Evolutionary conservation across 2,888 invertebrate species (phyloP), one percentile per base, ranked within the genome.

Genomic region (Blastobasis lacticolella): DNA sequence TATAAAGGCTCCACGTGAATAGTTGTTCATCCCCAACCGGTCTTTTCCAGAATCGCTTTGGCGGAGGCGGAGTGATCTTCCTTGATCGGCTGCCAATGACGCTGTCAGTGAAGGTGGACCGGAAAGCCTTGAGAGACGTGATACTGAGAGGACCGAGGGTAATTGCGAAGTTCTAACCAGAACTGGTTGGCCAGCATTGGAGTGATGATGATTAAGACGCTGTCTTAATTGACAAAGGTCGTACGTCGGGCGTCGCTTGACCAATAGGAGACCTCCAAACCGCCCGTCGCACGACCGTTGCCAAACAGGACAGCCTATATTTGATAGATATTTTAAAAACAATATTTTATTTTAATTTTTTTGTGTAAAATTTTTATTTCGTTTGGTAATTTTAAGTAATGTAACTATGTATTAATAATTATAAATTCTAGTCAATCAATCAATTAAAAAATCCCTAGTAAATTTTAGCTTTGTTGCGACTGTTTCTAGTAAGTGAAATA

Each of bases 31-130:
- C 3, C 5, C 10, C 5, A 8, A 42, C 9, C 42, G 4, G n/a
- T 42, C 9, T 42, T 42, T 67, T 73, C 9, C 67, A 76, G 75
- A 67, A 37, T 45, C 65, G 0, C 64, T 75, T 37, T 44, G 78
- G 77, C 0, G n/a, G n/a, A n/a, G 78, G 77, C 0, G 78, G 78
- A 0, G 76, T 78, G 1, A 60, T 76, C 40, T 75, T 78, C 54
- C 37, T 78, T 51, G 52, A 61, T 0, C 64, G 67, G 10, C 50
- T 78, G 6, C 78, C 78, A 0, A 51, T 69, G 50, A 76, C 75
- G 0, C 49, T 69, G 0, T 59, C 71, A 0, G 66, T 68, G 2
- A 78, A 78, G 53, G 46, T 76, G 0, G 54, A 77, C 46, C 57
- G 74, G 45, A 59, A 54, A 5, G 69, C 69, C 57, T 58, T 79